phyloP scores from a whole-genome alignment of 2,113 vertebrate genomes.

The Cololabis saira region DNA sequence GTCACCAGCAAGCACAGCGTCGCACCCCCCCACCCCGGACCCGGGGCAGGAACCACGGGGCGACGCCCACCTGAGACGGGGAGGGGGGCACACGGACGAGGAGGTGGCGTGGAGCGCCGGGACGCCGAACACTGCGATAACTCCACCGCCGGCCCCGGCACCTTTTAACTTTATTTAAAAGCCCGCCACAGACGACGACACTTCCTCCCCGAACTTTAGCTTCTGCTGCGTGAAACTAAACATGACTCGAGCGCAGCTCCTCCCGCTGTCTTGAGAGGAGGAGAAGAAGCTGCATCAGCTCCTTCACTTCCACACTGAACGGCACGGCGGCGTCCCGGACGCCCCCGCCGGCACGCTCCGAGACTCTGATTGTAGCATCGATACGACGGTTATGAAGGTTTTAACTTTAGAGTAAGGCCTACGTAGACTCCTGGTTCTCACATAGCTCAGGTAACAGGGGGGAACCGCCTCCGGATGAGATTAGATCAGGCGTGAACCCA shows the following conservation, averaged over 20 bases:
- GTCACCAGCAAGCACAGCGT: background rate
- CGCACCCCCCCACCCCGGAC: conserved; percentile 39
- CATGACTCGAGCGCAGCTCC: conserved; percentile 45
- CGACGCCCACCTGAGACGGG: background rate
- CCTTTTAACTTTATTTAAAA: background rate
- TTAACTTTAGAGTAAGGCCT: conserved; percentile 46
- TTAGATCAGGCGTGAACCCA: too few species aligned
- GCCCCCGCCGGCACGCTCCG: too few species aligned
- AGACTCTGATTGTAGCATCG: too few species aligned
- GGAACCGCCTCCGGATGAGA: too few species aligned
- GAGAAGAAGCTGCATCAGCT: too few species aligned
- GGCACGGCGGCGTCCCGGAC: too few species aligned
- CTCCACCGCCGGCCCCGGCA: conserved; percentile 30
- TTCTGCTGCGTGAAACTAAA: conserved; percentile 64
- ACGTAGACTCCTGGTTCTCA: conserved; percentile 46
- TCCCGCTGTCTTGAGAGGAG: conserved; percentile 26
- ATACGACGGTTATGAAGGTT: conserved; percentile 9
- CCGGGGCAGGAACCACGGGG: conserved; percentile 4
- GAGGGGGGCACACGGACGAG: too few species aligned
- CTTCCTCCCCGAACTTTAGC: background rate
- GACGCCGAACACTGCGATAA: background rate
- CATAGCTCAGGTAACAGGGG: conserved; percentile 68
- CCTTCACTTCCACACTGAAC: too few species aligned
- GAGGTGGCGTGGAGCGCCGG: too few species aligned
- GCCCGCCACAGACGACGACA: too few species aligned